These are phyloP conservation scores for Nycticryphes semicollaris DNA, from an alignment of 2,113 vertebrate genomes.

Conservation along the genomic window DNA sequence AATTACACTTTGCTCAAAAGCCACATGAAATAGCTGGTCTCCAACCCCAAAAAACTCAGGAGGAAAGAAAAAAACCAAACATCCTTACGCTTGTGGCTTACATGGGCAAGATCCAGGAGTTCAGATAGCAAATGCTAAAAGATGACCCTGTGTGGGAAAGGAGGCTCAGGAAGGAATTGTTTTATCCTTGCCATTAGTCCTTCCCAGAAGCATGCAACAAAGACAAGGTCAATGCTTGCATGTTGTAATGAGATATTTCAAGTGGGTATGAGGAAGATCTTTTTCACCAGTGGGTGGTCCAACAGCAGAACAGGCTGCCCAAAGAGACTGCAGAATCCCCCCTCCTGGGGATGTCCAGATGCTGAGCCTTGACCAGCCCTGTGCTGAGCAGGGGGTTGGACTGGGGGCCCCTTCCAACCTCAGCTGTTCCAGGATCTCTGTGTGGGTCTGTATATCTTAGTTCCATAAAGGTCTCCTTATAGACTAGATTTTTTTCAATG, in stretches of 20 bases:
- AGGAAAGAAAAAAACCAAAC: not conserved
- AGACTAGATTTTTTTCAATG: not conserved
- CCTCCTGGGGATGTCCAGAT: not conserved
- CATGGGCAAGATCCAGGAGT: not conserved
- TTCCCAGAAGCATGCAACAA: not conserved
- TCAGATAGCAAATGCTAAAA: not conserved
- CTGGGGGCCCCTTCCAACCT: not conserved
- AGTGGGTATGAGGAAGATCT: not conserved
- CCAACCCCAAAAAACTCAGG: not conserved
- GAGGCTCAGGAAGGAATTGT: not conserved
- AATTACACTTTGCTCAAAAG: slow-evolving; percentile 3
- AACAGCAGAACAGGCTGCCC: not conserved
- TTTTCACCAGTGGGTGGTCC: not conserved
- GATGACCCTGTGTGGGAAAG: not conserved
- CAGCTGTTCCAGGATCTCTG: not conserved
- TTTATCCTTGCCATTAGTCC: not conserved
- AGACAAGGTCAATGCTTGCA: not conserved
- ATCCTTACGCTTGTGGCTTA: not conserved
- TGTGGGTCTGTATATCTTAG: not conserved
- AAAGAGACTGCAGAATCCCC: not conserved
- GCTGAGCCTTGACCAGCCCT: not conserved
- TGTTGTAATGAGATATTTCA: not conserved
- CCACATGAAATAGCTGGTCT: slow-evolving; percentile 12
- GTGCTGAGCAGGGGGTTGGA: not conserved
- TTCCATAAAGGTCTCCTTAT: not conserved